Evolutionary conservation across 2,113 vertebrate species (phyloP).

Genomic region (Pterocles orientalis): DNA sequence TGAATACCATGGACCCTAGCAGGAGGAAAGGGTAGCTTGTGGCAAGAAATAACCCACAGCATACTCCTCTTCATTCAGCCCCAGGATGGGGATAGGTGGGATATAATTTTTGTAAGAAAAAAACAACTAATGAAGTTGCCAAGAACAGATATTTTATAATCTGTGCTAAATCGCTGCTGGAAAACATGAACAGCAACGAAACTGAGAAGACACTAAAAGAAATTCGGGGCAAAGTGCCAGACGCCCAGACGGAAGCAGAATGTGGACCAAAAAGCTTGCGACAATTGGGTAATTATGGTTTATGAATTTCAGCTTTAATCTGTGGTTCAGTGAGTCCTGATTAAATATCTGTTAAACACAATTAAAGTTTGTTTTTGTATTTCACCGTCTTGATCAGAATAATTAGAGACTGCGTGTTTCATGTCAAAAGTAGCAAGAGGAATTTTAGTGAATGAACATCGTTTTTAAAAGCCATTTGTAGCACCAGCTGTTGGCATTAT

Average conservation of each 20-base stretch:
- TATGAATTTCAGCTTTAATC: slow-evolving; percentile 91
- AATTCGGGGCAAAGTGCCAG: slow-evolving; percentile 87
- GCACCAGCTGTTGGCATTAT: slow-evolving; percentile 88
- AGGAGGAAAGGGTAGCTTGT: background rate
- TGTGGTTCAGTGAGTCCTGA: slow-evolving; percentile 89
- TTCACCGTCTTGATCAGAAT: slow-evolving; percentile 89
- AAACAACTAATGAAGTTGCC: slow-evolving; percentile 80
- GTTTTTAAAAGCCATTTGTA: slow-evolving; percentile 89
- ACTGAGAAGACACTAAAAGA: slow-evolving; percentile 86
- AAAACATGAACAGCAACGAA: slow-evolving; percentile 86
- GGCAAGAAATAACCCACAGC: slow-evolving; percentile 21
- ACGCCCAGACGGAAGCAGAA: slow-evolving; percentile 86
- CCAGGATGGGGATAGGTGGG: slow-evolving; percentile 39
- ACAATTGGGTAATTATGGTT: slow-evolving; percentile 90
- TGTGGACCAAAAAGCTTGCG: slow-evolving; percentile 87
- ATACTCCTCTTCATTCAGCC: slow-evolving; percentile 46
- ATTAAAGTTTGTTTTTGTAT: slow-evolving; percentile 92
- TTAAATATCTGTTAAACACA: slow-evolving; percentile 91
- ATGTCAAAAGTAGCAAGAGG: slow-evolving; percentile 87
- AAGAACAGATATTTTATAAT: slow-evolving; percentile 86
- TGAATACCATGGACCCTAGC: background rate
- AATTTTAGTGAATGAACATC: slow-evolving; percentile 87
- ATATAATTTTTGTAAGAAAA: slow-evolving; percentile 68
- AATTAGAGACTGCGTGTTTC: slow-evolving; percentile 88
- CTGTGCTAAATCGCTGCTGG: slow-evolving; percentile 85